Conservation (phyloP, 1,140 invertebrate species). For the Drosophila asahinai region DNA sequence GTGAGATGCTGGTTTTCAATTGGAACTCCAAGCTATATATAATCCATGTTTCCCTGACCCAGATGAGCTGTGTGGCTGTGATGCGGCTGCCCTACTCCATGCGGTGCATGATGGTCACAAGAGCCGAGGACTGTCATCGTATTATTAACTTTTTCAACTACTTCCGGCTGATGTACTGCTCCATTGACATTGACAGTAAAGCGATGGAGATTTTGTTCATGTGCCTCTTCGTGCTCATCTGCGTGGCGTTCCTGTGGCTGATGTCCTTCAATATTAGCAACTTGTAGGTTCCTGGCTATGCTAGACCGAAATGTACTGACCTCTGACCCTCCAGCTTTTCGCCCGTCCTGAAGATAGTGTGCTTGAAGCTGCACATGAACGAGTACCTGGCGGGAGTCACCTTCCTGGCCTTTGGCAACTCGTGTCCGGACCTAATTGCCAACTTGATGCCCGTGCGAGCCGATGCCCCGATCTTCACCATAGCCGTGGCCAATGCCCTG, state of each 20-base stretch:
- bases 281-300: conserved; percentile 11
- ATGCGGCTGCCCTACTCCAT: conserved; percentile 24
- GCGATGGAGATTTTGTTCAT: conserved; percentile 22
- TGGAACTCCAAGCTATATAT: no score
- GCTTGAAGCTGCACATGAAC: conserved; percentile 43
- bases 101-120: conserved; percentile 28
- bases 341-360: conserved; percentile 45
- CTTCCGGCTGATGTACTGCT: conserved; percentile 42
- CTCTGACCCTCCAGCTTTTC: conserved; percentile 22
- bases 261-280: conserved; percentile 20
- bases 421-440: conserved; percentile 42
- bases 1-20: background rate
- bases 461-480: conserved; percentile 52
- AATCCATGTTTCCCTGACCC: background rate
- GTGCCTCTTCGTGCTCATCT: conserved; percentile 16
- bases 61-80: conserved; percentile 32
- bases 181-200: conserved; percentile 13
- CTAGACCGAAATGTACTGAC: background rate
- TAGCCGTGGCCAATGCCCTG: conserved; percentile 43
- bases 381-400: conserved; percentile 59
- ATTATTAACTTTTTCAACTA: conserved; percentile 40
- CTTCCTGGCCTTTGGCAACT: conserved; percentile 51
- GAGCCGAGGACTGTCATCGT: conserved; percentile 8
- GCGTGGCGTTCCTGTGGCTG: conserved; percentile 25
- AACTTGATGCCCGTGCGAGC: conserved; percentile 58